These are phyloP conservation scores for Agrilus cyanescens DNA, from an alignment of 2,888 invertebrate genomes.

Conservation along the genomic window DNA sequence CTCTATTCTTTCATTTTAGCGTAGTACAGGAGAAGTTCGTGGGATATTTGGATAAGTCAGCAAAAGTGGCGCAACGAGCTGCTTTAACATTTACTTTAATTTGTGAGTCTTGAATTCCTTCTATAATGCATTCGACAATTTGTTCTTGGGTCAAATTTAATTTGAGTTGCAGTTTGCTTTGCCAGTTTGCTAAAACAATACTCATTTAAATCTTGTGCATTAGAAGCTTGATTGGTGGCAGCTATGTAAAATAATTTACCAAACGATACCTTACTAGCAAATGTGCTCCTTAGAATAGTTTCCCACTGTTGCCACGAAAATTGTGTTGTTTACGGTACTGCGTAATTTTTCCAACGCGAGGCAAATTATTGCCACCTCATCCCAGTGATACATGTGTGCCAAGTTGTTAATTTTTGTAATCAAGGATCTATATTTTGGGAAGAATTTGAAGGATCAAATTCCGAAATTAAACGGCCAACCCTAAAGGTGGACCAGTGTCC, in stretches of 20 bases:
- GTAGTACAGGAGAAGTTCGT: slow-evolving; percentile 1
- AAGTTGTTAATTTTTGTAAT: neutral
- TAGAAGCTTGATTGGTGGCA: neutral
- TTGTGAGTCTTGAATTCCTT: slow-evolving; percentile 2
- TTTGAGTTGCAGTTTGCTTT: neutral
- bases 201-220: slow-evolving; percentile 2
- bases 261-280: neutral
- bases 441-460: no score
- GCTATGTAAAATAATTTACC: neutral
- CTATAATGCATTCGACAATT: slow-evolving; percentile 2
- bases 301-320: neutral
- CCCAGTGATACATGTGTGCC: neutral
- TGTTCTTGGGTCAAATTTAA: slow-evolving; percentile 4
- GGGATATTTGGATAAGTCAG: slow-evolving; percentile 1
- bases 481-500: no score
- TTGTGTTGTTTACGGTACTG: neutral
- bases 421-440: no score
- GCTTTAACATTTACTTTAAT: slow-evolving; percentile 5
- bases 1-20: neutral
- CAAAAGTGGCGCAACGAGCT: slow-evolving; percentile 3
- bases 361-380: neutral
- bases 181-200: slow-evolving; percentile 2
- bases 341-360: neutral
- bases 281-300: neutral
- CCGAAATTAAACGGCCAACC: no score